These are phyloP conservation scores for Hemistola chrysoprasaria DNA, from an alignment of 2,888 invertebrate genomes.

Conservation along the genomic window DNA sequence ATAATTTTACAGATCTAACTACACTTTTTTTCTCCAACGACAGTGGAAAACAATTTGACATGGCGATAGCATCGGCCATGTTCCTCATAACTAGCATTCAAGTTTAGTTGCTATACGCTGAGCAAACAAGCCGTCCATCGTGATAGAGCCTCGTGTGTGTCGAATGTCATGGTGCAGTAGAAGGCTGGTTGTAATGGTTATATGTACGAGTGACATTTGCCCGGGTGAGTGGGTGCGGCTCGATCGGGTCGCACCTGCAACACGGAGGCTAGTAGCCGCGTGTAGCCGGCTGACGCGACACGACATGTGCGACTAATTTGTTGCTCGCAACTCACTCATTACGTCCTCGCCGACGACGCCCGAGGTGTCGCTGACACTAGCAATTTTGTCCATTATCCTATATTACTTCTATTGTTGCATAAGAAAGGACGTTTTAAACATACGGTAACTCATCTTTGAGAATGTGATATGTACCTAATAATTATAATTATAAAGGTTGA, in stretches of 20 bases:
- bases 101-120: constrained; percentile 21
- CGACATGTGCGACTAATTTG: constrained; percentile 80
- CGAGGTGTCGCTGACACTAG: constrained; percentile 69
- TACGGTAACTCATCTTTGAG: constrained; percentile 42
- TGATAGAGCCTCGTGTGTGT: constrained; percentile 15
- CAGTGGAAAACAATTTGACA: constrained; percentile 43
- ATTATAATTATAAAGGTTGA: too few relatives aligned
- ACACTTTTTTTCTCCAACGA: constrained; percentile 23
- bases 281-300: constrained; percentile 67
- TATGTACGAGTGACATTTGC: constrained; percentile 59
- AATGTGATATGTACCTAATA: too few relatives aligned
- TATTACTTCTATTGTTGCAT: constrained; percentile 68
- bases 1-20: constrained; percentile 25
- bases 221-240: constrained; percentile 25
- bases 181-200: constrained; percentile 31
- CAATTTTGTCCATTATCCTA: constrained; percentile 71
- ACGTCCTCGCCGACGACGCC: constrained; percentile 62
- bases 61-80: constrained; percentile 36
- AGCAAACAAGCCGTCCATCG: constrained; percentile 28
- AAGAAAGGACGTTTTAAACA: constrained; percentile 51
- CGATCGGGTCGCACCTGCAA: constrained; percentile 15
- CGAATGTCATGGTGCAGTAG: not conserved
- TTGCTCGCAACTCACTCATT: constrained; percentile 65
- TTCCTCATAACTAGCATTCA: constrained; percentile 39
- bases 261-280: constrained; percentile 58